Evolutionary conservation across 2,797 vertebrate genomes (phyloP).

Genomic region (Cuculus canorus): DNA sequence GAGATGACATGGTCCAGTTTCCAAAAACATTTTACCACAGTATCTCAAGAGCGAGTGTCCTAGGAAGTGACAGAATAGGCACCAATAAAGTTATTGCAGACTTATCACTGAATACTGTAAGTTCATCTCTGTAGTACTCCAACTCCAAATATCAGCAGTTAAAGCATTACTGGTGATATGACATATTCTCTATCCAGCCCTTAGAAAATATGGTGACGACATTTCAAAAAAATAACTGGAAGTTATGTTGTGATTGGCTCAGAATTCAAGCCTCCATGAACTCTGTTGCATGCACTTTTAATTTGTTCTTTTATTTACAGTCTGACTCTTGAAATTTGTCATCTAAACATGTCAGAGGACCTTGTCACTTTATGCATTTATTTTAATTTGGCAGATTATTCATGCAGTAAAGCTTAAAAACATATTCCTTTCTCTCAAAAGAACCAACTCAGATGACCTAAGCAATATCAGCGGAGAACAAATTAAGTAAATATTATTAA

Average conservation of each 20-base stretch:
- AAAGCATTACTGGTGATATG: not conserved
- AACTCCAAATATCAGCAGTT: not conserved
- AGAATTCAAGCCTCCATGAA: not conserved
- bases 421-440: not conserved
- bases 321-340: not conserved
- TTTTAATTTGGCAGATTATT: not conserved
- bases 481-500: not conserved
- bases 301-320: not conserved
- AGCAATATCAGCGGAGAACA: not conserved
- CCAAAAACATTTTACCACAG: not conserved
- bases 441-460: not conserved
- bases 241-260: not conserved
- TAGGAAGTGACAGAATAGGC: not conserved
- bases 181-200: not conserved
- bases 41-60: not conserved
- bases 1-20: not conserved
- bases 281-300: not conserved
- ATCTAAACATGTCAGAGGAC: not conserved
- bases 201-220: not conserved
- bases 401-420: not conserved
- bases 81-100: not conserved
- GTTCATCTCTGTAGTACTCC: not conserved
- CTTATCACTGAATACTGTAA: not conserved
- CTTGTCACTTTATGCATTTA: not conserved
- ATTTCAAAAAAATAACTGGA: not conserved